Evolutionary conservation across 1,140 invertebrate species (phyloP).

Genomic region (Rhizoglyphus robini): DNA sequence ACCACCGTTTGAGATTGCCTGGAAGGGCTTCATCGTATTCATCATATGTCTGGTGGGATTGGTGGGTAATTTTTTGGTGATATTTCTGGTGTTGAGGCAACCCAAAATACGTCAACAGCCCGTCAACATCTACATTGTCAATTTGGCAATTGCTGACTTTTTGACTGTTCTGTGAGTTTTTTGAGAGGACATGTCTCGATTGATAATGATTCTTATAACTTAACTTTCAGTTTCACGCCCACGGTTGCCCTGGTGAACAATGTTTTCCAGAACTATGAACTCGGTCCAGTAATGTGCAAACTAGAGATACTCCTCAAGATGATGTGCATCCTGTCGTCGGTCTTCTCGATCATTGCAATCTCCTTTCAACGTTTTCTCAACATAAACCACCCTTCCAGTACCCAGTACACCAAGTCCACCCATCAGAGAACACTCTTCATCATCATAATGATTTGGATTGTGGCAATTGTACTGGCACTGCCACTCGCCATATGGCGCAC

Average conservation of each 20-base stretch:
- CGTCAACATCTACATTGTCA: slow-evolving; percentile 58
- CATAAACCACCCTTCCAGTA: slow-evolving; percentile 54
- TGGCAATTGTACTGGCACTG: slow-evolving; percentile 42
- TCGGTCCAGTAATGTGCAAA: slow-evolving; percentile 51
- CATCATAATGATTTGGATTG: slow-evolving; percentile 50
- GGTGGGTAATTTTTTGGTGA: slow-evolving; percentile 52
- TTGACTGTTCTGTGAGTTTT: slow-evolving; percentile 43
- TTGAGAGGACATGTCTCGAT: neutral
- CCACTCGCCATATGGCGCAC: slow-evolving; percentile 49
- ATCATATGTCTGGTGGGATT: slow-evolving; percentile 40
- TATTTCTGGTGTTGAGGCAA: slow-evolving; percentile 51
- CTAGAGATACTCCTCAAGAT: slow-evolving; percentile 52
- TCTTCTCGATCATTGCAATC: slow-evolving; percentile 59
- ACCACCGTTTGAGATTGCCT: neutral
- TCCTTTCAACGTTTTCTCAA: slow-evolving; percentile 67
- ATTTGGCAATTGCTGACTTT: slow-evolving; percentile 60
- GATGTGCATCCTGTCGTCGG: slow-evolving; percentile 50
- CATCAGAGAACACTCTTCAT: slow-evolving; percentile 43
- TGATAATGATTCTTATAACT: neutral
- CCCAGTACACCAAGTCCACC: slow-evolving; percentile 34
- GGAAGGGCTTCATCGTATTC: neutral
- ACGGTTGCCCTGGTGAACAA: slow-evolving; percentile 53
- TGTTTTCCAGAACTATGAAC: slow-evolving; percentile 56
- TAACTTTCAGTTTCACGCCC: slow-evolving; percentile 42
- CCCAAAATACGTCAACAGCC: slow-evolving; percentile 55